Conservation (phyloP, 2,888 invertebrate species). For the Meghimatium bilineatum region DNA sequence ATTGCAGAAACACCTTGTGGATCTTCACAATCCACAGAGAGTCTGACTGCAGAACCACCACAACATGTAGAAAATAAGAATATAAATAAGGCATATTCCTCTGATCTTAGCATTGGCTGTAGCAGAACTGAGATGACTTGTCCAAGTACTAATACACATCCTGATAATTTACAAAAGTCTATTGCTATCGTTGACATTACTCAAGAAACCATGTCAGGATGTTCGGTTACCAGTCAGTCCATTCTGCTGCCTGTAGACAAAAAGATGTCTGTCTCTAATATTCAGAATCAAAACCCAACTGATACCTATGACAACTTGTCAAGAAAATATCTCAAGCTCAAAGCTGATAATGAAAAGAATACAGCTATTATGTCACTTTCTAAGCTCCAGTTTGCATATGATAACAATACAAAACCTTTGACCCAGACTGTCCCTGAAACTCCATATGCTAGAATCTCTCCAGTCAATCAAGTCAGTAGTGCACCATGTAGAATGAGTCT, state of each 20-base stretch:
- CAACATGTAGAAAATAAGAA: not conserved
- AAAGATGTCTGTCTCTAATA: no score
- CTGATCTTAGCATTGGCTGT: not conserved
- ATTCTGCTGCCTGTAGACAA: not conserved
- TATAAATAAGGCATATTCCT: not conserved
- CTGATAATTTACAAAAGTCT: not conserved
- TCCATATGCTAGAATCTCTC: not conserved
- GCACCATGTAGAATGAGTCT: slow-evolving; percentile 10
- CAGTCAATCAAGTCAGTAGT: slow-evolving; percentile 9
- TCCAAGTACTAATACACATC: not conserved
- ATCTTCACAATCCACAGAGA: not conserved
- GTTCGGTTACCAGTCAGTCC: slow-evolving; percentile 15
- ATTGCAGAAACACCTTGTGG: not conserved
- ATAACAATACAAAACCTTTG: not conserved
- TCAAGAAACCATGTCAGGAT: slow-evolving; percentile 14
- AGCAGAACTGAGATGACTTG: not conserved
- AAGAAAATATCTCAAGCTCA: not conserved
- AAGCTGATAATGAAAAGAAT: no score
- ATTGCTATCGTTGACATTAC: not conserved
- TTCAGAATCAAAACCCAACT: not conserved
- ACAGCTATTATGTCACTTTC: not conserved
- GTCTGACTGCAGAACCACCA: not conserved
- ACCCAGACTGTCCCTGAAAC: not conserved
- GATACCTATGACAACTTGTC: not conserved
- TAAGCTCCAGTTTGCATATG: not conserved